Percentiles rank a stretch among this genome's conserved stretches.
Evolutionary conservation across 1,140 invertebrate genomes (phyloP).

Genomic region (Potamilus streckersoni): DNA sequence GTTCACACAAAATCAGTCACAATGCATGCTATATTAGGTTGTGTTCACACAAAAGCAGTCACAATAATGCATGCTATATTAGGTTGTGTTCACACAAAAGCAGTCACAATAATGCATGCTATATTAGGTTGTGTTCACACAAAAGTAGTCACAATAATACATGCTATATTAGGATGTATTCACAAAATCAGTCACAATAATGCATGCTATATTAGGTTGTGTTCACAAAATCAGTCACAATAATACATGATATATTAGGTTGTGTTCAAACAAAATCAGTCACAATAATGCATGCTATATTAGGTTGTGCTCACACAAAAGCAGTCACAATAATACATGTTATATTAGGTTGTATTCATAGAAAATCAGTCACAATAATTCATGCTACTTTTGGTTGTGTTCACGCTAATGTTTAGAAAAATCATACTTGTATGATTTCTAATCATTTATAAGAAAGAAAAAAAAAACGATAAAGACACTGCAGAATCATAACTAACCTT

Average conservation of each 20-base stretch:
- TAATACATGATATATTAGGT: neutral
- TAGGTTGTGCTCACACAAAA: too few relatives aligned
- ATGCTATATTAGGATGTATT: neutral
- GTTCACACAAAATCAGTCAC: slow-evolving; percentile 5
- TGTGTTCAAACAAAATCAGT: too few relatives aligned
- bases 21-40: neutral
- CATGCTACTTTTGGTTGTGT: neutral
- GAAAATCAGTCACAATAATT: slow-evolving; percentile 6
- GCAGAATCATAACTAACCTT: slow-evolving; percentile 3
- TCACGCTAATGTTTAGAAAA: too few relatives aligned
- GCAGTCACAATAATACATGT: too few relatives aligned
- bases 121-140: neutral
- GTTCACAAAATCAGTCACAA: slow-evolving; percentile 4
- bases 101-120: too few relatives aligned
- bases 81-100: too few relatives aligned
- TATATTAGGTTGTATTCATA: neutral
- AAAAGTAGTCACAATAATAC: neutral
- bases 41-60: too few relatives aligned
- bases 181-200: too few relatives aligned
- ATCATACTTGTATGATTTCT: slow-evolving; percentile 5
- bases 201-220: too few relatives aligned
- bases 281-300: too few relatives aligned
- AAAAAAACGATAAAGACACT: neutral
- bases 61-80: too few relatives aligned
- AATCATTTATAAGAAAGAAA: slow-evolving; percentile 3